Evolutionary conservation across 2,113 vertebrate species (phyloP).

Genomic region (Oceanodroma tethys): DNA sequence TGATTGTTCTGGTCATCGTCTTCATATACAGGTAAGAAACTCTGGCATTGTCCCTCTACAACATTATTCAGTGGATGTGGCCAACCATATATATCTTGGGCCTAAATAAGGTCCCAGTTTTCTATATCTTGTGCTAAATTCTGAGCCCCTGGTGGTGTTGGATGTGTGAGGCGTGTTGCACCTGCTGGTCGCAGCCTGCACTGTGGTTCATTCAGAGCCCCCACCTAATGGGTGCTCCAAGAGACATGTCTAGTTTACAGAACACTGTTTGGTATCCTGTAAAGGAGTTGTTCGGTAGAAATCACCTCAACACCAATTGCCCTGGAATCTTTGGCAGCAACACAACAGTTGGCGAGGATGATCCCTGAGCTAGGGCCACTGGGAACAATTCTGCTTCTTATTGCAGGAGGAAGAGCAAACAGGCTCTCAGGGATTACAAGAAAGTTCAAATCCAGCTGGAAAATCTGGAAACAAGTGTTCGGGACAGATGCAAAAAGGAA

Average conservation of each 20-base stretch:
- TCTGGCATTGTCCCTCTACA: background rate
- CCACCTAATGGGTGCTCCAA: background rate
- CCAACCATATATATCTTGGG: accelerated
- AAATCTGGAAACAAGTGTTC: constrained; percentile 96
- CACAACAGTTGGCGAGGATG: background rate
- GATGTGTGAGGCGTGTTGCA: background rate
- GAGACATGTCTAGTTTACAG: background rate
- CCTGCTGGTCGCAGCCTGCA: background rate
- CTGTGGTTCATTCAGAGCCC: background rate
- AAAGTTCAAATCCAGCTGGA: constrained; percentile 98
- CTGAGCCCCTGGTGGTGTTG: background rate
- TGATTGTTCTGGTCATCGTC: constrained; percentile 93
- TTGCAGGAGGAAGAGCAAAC: constrained; percentile 95
- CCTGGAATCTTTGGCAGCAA: background rate
- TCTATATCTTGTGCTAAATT: background rate
- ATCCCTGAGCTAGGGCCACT: background rate
- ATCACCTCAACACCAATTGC: background rate
- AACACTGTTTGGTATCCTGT: background rate
- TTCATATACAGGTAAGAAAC: constrained; percentile 92
- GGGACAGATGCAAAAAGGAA: constrained; percentile 98
- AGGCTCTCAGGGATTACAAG: constrained; percentile 95
- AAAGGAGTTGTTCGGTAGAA: background rate
- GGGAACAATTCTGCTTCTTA: background rate
- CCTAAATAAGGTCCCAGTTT: background rate
- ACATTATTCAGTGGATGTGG: background rate